These are phyloP conservation scores for Sepiola atlantica DNA, from an alignment of 2,888 invertebrate species.

Conservation along the genomic window DNA sequence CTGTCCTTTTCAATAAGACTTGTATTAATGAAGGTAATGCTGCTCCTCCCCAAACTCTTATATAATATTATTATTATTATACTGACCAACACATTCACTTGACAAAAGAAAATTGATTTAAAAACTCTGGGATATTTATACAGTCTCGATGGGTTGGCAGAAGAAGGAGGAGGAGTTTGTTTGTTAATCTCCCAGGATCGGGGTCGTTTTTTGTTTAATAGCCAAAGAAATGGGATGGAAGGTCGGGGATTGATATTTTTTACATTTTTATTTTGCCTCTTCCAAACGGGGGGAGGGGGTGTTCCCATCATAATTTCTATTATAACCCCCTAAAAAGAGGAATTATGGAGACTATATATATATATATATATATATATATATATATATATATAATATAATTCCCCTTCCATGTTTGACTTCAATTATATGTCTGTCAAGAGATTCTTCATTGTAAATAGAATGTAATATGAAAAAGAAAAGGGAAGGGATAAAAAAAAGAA, in stretches of 20 bases:
- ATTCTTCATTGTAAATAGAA: conserved; percentile 22
- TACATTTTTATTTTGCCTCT: not conserved
- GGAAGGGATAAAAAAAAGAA: not conserved
- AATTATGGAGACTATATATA: not conserved
- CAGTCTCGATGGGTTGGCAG: not conserved
- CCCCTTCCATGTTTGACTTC: not conserved
- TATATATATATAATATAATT: not conserved
- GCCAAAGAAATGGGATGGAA: not conserved
- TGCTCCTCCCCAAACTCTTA: no score
- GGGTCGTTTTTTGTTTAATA: not conserved
- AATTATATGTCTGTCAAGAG: not conserved
- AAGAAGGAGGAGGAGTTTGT: not conserved
- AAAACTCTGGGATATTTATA: not conserved
- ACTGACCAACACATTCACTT: not conserved
- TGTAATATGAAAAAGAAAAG: not conserved
- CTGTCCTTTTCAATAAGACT: no score
- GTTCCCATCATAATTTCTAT: not conserved
- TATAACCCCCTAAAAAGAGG: not conserved
- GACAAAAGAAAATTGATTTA: not conserved
- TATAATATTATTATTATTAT: no score
- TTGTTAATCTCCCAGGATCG: not conserved
- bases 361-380: not conserved
- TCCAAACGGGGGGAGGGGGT: not conserved
- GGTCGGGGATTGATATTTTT: not conserved
- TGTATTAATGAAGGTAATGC: no score